Conservation (phyloP, 2,113 vertebrate species). For the Stigmatopora nigra region DNA sequence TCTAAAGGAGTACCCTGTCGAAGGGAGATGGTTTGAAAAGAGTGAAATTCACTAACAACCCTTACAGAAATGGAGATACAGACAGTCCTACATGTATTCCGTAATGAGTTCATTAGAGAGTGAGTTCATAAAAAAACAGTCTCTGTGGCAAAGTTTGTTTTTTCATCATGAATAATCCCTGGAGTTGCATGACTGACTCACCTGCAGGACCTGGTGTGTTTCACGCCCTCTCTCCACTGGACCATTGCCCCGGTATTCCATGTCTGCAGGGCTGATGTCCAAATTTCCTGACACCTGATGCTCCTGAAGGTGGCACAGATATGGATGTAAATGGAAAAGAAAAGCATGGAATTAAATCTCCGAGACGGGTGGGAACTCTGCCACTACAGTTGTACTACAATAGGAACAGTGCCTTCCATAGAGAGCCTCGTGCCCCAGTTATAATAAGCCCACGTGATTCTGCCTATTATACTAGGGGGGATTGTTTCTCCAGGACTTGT, state of each 20-base stretch:
- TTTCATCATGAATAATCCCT: background rate
- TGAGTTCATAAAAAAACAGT: background rate
- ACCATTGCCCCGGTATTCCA: conserved; percentile 61
- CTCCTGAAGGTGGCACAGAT: conserved; percentile 53
- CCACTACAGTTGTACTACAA: conserved; percentile 62
- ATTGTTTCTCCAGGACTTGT: conserved; percentile 45
- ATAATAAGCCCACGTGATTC: conserved; percentile 54
- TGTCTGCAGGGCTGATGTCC: conserved; percentile 48
- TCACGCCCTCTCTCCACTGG: conserved; percentile 52
- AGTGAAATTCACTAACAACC: too few species aligned
- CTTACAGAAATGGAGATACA: too few species aligned
- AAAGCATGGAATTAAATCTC: conserved; percentile 32
- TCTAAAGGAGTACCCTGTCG: conserved; percentile 83
- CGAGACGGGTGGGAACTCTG: conserved; percentile 56
- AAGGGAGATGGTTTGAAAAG: background rate
- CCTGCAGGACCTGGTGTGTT: conserved; percentile 70
- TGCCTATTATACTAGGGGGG: conserved; percentile 47
- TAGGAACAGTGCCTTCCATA: conserved; percentile 63
- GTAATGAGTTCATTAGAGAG: background rate
- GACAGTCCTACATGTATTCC: too few species aligned
- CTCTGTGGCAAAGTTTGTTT: background rate
- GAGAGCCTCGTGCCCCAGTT: conserved; percentile 61
- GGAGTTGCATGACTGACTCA: conserved; percentile 42
- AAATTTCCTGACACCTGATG: conserved; percentile 53
- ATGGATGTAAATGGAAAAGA: conserved; percentile 9